Conservation (phyloP, 2,797 vertebrate genomes). For the Choloepus didactylus region DNA sequence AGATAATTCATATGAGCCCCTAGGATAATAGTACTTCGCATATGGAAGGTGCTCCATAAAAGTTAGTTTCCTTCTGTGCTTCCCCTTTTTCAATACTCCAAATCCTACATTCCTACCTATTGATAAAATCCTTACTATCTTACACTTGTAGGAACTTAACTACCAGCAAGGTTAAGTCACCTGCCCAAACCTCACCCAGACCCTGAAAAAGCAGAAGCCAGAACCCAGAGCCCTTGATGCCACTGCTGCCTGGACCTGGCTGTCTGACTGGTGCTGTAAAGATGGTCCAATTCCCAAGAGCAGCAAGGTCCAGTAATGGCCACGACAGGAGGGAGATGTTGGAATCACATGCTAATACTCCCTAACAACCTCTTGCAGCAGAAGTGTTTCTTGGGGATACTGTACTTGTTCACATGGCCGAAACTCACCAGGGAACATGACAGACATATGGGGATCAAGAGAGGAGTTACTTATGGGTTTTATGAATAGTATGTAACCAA, state of each 20-base stretch:
- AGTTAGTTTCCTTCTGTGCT: neutral
- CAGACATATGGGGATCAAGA: neutral
- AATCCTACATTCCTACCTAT: neutral
- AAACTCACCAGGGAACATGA: slow-evolving; percentile 3
- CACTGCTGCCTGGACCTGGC: neutral
- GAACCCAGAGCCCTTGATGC: neutral
- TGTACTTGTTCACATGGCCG: neutral
- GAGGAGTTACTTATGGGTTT: neutral
- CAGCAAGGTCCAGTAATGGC: neutral
- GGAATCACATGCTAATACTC: neutral
- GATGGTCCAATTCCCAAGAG: neutral
- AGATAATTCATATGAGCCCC: neutral
- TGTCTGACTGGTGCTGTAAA: neutral
- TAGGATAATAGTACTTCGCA: neutral
- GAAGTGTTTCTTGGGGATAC: neutral
- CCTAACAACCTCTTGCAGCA: neutral
- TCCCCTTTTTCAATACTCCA: neutral
- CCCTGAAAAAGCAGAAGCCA: neutral
- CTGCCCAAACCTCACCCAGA: neutral
- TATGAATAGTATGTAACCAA: neutral
- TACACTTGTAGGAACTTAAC: neutral
- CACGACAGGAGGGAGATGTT: neutral
- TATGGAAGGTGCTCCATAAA: neutral
- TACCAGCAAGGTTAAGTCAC: neutral
- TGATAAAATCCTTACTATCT: neutral